Percentiles rank a stretch among this genome's conserved stretches.
phyloP scores from a whole-genome alignment of 2,113 vertebrate species.

The Bufo gargarizans region DNA sequence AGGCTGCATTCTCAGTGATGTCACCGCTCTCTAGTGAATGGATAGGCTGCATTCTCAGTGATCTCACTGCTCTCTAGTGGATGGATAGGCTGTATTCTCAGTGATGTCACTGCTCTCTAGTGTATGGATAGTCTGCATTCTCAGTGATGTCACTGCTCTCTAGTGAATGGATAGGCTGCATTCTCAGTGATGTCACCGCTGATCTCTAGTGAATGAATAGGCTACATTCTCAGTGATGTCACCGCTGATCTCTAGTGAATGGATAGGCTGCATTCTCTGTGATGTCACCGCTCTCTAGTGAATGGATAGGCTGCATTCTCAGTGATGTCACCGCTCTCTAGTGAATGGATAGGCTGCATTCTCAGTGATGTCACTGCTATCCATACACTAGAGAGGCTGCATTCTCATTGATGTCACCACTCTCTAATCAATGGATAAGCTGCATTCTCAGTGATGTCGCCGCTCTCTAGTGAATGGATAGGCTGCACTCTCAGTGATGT shows the following conservation, averaged over 20 bases:
- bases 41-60: neutral
- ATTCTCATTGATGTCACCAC: neutral
- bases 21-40: neutral
- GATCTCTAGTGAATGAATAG: neutral
- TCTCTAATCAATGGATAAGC: neutral
- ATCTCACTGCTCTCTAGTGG: neutral
- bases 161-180: neutral
- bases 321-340: neutral
- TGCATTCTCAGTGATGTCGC: neutral
- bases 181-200: neutral
- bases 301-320: neutral
- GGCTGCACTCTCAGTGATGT: neutral
- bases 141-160: neutral
- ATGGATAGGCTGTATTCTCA: neutral
- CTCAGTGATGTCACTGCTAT: neutral
- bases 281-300: neutral
- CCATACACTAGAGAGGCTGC: neutral
- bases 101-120: too few species aligned
- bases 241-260: neutral
- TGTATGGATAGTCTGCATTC: neutral
- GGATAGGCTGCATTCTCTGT: neutral
- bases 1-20: neutral
- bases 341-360: neutral
- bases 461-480: neutral
- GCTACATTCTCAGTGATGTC: neutral